Base-by-base conservation (phyloP, 2,888 invertebrate genomes). In the Chrysina gloriosa region DNA sequence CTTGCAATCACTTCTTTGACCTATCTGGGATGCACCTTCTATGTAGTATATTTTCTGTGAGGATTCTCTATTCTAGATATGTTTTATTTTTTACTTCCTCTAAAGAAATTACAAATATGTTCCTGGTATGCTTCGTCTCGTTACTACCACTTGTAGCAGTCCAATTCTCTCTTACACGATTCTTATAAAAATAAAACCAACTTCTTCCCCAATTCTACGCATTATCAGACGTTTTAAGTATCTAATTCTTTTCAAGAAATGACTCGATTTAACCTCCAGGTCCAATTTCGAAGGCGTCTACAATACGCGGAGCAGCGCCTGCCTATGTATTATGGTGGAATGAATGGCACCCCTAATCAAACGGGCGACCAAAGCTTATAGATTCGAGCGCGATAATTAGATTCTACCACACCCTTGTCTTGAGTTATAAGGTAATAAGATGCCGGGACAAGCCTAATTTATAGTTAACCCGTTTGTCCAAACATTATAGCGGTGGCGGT, bases 391-490 rank as follows among this genome's bases (percentile, higher is more conserved):
- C 77, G 81, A 83, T 82, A 83, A 83, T 83, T 82, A 81, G 81
- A 81, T 81, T 80, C 81, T 73, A 79, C 81, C 82, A 81, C 83
- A 82, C 83, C 83, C 81, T 81, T 79, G 80, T 80, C 82, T 80
- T 82, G 80, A 82, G 82, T 82, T 81, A 82, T 81, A 82, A 81
- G 81, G 81, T 82, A 82, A 82, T 82, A 82, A 81, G 82, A 81
- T 78, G 80, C 80, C 78, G 77, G 75, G 80, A 79, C 81, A 79
- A 78, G 81, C 76, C 77, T 81, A 81, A 82, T 82, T 83, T 82
- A 82, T 82, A 80, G 82, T 79, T 77, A 79, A 79, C 79, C 80
- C 80, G 74, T 74, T 71, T 72, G 70, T 71, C 68, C 70, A 68
- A 73, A 72, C 73, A 70, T 73, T 72, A 71, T 70, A 69, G 64